Conservation (phyloP, 2,888 invertebrate genomes). For the Pristionchus mayeri region DNA sequence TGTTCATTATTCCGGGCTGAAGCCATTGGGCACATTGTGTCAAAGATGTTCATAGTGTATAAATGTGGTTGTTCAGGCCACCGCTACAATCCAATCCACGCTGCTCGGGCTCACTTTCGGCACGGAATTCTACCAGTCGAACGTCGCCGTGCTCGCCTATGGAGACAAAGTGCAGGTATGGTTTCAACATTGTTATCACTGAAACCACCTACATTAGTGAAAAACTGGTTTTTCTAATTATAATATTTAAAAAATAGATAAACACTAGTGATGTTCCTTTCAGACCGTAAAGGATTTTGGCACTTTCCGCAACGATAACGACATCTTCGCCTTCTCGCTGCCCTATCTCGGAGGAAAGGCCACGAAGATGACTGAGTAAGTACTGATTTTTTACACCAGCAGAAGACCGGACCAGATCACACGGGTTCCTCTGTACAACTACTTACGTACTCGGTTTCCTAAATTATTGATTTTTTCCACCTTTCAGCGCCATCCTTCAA, state of each 20-base stretch:
- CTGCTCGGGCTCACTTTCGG: conserved; percentile 18
- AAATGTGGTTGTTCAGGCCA: neutral
- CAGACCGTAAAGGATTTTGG: conserved; percentile 12
- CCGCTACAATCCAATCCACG: conserved; percentile 3
- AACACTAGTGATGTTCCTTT: neutral
- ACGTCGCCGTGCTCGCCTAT: neutral
- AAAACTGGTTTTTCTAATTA: neutral
- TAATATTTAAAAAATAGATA: neutral
- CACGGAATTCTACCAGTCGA: neutral
- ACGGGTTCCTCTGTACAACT: too few relatives aligned
- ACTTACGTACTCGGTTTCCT: too few relatives aligned
- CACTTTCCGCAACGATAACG: neutral
- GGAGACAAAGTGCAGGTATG: conserved; percentile 10
- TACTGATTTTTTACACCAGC: neutral
- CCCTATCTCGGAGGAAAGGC: conserved; percentile 6
- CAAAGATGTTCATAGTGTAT: neutral
- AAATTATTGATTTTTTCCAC: neutral
- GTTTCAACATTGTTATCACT: too few relatives aligned
- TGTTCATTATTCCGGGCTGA: too few relatives aligned
- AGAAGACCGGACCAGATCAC: neutral
- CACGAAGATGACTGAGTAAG: conserved; percentile 14
- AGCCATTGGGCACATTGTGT: neutral
- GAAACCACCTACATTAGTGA: too few relatives aligned
- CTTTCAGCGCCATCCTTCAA: conserved; percentile 17
- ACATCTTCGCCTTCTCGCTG: neutral